Conservation (phyloP, 2,888 invertebrate genomes). For the Brachypalpus laphriformis region DNA sequence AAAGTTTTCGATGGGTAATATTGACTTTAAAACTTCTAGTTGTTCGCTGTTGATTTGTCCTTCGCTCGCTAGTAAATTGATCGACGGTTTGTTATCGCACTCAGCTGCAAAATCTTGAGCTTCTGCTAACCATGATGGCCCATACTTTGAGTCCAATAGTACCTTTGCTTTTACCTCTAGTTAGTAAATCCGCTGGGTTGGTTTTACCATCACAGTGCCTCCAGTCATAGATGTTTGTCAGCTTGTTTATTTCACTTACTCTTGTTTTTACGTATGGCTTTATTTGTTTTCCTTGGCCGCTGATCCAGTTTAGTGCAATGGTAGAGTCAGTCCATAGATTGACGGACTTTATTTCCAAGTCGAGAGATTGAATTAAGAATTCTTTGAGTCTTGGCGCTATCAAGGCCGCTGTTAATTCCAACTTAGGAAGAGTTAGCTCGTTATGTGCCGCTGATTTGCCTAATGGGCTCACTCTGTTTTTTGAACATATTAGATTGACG, state of each 20-base stretch:
- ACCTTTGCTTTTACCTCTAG: slow-evolving; percentile 31
- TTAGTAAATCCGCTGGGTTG: slow-evolving; percentile 22
- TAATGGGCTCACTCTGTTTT: not conserved
- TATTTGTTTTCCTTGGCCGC: not conserved
- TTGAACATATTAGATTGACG: not conserved
- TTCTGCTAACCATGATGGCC: not conserved
- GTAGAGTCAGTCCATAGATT: slow-evolving; percentile 2
- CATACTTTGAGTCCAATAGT: slow-evolving; percentile 3
- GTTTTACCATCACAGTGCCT: slow-evolving; percentile 16
- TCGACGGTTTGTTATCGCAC: slow-evolving; percentile 6
- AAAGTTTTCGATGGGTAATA: slow-evolving; percentile 35
- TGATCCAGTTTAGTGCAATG: slow-evolving; percentile 11
- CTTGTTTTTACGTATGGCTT: slow-evolving; percentile 9
- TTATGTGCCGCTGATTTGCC: not conserved
- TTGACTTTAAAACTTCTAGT: not conserved
- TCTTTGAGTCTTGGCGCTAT: not conserved
- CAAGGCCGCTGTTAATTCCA: slow-evolving; percentile 13
- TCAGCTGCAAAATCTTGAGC: slow-evolving; percentile 6
- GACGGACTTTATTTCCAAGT: not conserved
- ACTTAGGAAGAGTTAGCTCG: not conserved
- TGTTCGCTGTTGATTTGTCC: not conserved
- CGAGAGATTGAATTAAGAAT: not conserved
- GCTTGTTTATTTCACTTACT: slow-evolving; percentile 31
- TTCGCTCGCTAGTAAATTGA: slow-evolving; percentile 9
- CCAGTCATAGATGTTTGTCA: slow-evolving; percentile 16